Base-by-base conservation (phyloP, 2,113 vertebrate species). In the Dicrurus megarhynchus region DNA sequence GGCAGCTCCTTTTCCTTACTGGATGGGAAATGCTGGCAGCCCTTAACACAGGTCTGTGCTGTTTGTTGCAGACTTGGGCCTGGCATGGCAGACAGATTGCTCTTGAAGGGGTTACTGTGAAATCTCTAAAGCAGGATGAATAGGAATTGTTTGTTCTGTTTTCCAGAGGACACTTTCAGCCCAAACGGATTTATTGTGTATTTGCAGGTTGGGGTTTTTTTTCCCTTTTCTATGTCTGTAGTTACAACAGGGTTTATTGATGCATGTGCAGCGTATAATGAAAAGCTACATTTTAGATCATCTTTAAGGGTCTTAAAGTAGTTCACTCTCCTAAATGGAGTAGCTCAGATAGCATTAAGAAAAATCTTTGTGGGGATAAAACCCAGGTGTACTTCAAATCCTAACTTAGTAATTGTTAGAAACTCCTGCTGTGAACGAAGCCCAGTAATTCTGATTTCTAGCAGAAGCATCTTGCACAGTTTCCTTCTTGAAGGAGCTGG, bases 211-310 rank as follows among this genome's bases (percentile, higher is more conserved):
- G 13, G 2, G 2, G 1, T 7, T 53, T 89, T 23, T 82, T 41
- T 63, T 3, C 16, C 22, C 10, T 73, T 90, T 92, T 21, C 53
- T 60, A 1, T 65, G 10, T 84, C 74, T 91, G 67, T 42, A 91
- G 19, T 87, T 87, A 67, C 57, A 92, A 65, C 19, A 52, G 41
- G 53, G 33, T 71, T 96, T 94, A 93, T 83, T 78, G 83, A 91
- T 85, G 81, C 69, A 52, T 75, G 32, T 84, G 52, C 41, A 93
- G 70, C 68, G 86, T 47, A 60, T 90, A 74, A 94, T 92, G 85
- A 79, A 81, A 95, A 87, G 53, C 92, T 65, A 35, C 32, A 60
- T 96, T 96, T 92, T 64, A 84, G 67, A 53, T 89, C 63, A 85
- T 93, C 91, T 83, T 84, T 63, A 77, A 96, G 41, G 76, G 23